Conservation (phyloP, 2,797 vertebrate genomes). For the Simalia tracyae region DNA sequence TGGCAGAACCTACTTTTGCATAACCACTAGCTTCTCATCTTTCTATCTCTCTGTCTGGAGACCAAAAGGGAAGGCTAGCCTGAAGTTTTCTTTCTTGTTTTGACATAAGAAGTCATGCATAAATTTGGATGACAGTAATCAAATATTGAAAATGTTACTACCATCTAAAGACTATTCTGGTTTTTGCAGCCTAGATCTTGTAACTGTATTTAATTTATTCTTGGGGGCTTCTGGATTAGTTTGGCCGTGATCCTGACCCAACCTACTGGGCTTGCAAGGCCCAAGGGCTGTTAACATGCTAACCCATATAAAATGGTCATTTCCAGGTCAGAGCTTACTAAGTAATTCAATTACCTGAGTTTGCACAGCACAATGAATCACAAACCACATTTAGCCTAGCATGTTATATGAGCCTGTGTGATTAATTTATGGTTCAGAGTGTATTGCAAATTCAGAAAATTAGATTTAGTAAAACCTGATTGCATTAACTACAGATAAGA, state of each 20-base stretch:
- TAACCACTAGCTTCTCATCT: background rate
- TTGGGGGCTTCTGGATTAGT: background rate
- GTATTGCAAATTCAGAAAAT: too few relatives aligned
- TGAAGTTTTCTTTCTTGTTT: background rate
- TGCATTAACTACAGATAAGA: too few relatives aligned
- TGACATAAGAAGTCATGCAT: background rate
- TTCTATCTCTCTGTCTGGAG: background rate
- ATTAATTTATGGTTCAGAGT: too few relatives aligned
- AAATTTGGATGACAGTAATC: background rate
- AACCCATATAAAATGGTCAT: background rate
- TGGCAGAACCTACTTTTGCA: background rate
- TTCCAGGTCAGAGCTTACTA: background rate
- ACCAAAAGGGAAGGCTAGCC: background rate
- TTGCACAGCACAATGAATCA: too few relatives aligned
- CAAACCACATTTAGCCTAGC: too few relatives aligned
- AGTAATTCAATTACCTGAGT: background rate
- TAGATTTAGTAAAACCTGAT: too few relatives aligned
- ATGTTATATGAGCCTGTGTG: too few relatives aligned
- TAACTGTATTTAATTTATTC: background rate
- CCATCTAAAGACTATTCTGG: background rate
- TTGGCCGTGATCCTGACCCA: background rate
- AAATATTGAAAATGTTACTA: background rate
- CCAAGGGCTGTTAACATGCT: background rate
- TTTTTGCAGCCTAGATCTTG: background rate
- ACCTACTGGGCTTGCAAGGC: background rate